Evolutionary conservation across 2,113 vertebrate species (phyloP).

Genomic region (Dendropsophus ebraccatus): DNA sequence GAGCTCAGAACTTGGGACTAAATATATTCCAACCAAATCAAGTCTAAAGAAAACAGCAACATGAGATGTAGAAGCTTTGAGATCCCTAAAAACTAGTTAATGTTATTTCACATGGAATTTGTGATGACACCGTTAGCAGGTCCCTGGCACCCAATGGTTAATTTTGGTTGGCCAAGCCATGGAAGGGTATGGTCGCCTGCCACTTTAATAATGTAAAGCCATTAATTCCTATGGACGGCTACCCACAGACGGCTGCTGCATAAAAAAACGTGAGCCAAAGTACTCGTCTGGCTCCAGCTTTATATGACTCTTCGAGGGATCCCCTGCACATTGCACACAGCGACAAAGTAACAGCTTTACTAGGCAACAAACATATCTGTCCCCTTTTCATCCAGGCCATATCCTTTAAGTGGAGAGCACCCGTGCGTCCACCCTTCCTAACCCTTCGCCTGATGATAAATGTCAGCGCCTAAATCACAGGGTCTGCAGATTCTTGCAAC

Average conservation of each 20-base stretch:
- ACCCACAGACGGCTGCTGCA: background rate
- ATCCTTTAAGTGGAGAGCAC: background rate
- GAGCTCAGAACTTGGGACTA: too few species aligned
- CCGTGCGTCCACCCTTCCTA: background rate
- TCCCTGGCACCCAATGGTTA: background rate
- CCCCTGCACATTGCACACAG: background rate
- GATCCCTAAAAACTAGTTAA: too few species aligned
- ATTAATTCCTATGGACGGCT: background rate
- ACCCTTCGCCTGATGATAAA: conserved; percentile 24
- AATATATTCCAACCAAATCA: too few species aligned
- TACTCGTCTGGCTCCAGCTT: background rate
- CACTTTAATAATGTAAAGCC: conserved; percentile 8
- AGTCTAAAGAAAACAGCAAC: too few species aligned
- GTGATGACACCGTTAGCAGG: too few species aligned
- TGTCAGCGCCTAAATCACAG: conserved; percentile 1
- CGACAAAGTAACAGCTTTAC: conserved; percentile 9
- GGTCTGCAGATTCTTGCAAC: conserved; percentile 29
- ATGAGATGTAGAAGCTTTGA: too few species aligned
- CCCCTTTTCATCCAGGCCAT: conserved; percentile 6
- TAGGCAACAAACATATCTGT: conserved; percentile 19
- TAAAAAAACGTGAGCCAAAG: background rate
- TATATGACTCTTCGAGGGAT: background rate
- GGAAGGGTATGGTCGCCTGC: background rate
- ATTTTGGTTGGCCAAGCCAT: background rate
- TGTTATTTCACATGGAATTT: too few species aligned